Evolutionary conservation across 2,888 invertebrate species (phyloP), one percentile per base, ranked within the genome.

Genomic region (Camponotus fellah): DNA sequence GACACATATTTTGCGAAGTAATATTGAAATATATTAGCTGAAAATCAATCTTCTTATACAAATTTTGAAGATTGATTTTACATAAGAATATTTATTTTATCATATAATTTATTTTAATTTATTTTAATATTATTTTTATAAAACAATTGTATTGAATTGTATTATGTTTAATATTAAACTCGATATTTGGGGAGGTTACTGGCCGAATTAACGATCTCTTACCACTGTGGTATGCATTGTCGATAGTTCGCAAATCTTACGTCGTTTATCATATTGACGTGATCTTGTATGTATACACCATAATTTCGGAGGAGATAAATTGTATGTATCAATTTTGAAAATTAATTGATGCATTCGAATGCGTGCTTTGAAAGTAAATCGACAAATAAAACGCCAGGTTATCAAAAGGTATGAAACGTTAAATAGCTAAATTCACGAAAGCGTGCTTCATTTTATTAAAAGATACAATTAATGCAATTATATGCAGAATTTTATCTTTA

Each of bases 231-330:
- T 68, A 89, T 83, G 53, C 84, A 88, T 58, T 92, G 92, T 64
- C 83, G 83, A 83, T 90, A 92, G 89, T 92, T 91, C 58, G 90
- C 92, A 82, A 90, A 92, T 26, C 83, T 88, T 82, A 92, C 77
- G 87, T 93, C 91, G 86, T 91, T 92, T 32, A 92, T 86, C 92
- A 92, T 93, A 58, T 84, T 87, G 71, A 65, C 83, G 68, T n/a
- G 43, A 32, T 32, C 56, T 21, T 43, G 21, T 65, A 34, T 46
- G 72, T 34, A 68, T 71, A 32, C 34, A 26, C 43, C 82, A 87
- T 65, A 83, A 89, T 89, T 79, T 83, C 79, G 83, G 68, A 62
- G 2, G 10, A 72, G 10, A 37, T 58, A 40, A 72, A 58, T 3
- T 37, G 12, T 40, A 60, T n/a, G 8, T 34, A 12, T 43, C 14